These are phyloP conservation scores for Ictalurus furcatus DNA, from an alignment of 2,113 vertebrate species.

Conservation along the genomic window DNA sequence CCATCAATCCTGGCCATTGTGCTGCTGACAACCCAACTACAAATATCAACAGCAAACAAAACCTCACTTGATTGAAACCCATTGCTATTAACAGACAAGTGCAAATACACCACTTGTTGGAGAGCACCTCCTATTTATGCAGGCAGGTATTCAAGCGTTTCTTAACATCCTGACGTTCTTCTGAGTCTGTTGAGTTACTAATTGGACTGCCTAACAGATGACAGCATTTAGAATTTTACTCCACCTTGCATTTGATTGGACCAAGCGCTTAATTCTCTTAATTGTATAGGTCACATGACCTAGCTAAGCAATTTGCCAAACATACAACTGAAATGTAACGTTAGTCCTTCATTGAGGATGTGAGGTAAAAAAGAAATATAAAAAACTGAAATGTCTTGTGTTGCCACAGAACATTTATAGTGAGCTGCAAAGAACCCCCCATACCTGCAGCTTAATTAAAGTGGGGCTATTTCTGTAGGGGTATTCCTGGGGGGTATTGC, in stretches of 20 bases:
- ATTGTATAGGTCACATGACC: neutral
- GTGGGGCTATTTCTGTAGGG: neutral
- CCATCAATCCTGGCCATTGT: neutral
- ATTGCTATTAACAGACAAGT: neutral
- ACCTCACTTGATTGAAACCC: neutral
- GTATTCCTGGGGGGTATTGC: too few relatives aligned
- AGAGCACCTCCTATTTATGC: neutral
- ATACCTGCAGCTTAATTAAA: neutral
- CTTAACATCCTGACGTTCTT: conserved; percentile 6
- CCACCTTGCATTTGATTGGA: neutral
- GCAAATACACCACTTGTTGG: too few relatives aligned
- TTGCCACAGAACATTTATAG: neutral
- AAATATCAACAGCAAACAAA: neutral
- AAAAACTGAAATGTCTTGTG: neutral
- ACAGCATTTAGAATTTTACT: neutral
- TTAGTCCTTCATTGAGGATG: neutral
- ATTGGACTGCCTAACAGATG: neutral
- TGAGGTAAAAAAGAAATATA: neutral
- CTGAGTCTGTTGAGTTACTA: conserved; percentile 2
- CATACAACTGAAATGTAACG: neutral
- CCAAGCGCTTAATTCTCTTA: neutral
- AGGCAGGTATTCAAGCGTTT: neutral
- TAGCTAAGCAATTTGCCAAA: neutral
- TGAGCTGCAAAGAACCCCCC: neutral
- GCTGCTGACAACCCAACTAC: neutral